These are phyloP conservation scores for Ovis canadensis DNA, from an alignment of 2,113 vertebrate genomes.

Conservation along the genomic window DNA sequence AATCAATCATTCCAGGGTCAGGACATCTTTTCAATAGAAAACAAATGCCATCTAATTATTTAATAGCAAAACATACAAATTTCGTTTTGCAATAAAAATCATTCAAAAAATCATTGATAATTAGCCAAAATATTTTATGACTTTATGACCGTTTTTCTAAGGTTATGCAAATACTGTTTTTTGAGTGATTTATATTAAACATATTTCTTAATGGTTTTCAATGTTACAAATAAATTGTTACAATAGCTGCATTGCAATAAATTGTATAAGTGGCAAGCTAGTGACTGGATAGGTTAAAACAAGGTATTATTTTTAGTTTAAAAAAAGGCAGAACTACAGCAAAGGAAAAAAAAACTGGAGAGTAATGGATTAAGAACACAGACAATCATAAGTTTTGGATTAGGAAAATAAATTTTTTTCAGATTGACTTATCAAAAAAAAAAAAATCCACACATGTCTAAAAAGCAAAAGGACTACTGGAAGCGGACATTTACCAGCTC, in stretches of 20 bases:
- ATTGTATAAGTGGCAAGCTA: constrained; percentile 65
- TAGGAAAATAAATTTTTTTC: constrained; percentile 57
- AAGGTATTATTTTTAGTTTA: constrained; percentile 71
- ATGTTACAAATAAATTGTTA: constrained; percentile 61
- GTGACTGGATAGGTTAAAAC: constrained; percentile 51
- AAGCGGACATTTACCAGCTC: constrained; percentile 67
- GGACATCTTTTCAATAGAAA: constrained; percentile 15
- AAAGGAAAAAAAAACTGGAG: constrained; percentile 49
- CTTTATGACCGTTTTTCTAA: constrained; percentile 32
- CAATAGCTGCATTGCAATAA: constrained; percentile 60
- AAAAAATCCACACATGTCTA: constrained; percentile 46
- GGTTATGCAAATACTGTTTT: constrained; percentile 14
- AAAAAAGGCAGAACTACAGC: constrained; percentile 25
- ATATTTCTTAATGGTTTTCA: constrained; percentile 43
- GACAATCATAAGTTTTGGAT: constrained; percentile 33
- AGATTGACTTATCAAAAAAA: constrained; percentile 67
- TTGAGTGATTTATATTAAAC: not conserved
- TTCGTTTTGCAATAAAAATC: constrained; percentile 14
- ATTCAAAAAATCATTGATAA: constrained; percentile 18
- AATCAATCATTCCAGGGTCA: constrained; percentile 21
- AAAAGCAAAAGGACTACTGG: constrained; percentile 59
- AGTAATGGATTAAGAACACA: constrained; percentile 54
- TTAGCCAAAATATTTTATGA: constrained; percentile 41
- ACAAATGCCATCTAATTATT: constrained; percentile 7
- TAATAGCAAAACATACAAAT: constrained; percentile 33